Conservation (phyloP, 2,113 vertebrate genomes). For the Herpetotheres cachinnans region DNA sequence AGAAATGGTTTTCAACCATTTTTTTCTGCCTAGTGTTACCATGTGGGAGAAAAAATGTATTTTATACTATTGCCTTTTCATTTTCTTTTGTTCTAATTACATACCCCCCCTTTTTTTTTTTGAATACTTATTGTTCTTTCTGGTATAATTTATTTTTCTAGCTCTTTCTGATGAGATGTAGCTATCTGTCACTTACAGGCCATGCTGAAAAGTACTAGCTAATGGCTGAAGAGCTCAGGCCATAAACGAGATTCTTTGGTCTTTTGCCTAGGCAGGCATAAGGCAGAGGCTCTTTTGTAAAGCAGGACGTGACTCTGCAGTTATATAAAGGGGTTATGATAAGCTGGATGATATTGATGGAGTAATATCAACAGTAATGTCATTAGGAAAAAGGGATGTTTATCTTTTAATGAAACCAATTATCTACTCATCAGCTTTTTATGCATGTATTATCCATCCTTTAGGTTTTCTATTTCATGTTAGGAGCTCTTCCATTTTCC, state of each 20-base stretch:
- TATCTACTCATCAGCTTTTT: neutral
- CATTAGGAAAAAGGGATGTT: neutral
- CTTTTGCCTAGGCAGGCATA: neutral
- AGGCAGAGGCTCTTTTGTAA: neutral
- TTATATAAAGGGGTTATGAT: neutral
- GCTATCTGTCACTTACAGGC: neutral
- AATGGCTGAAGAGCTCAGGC: neutral
- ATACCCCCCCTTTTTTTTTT: neutral
- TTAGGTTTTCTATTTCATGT: neutral
- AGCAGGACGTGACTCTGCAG: neutral
- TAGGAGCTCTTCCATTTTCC: neutral
- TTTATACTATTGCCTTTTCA: neutral
- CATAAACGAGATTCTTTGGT: neutral
- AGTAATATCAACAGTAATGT: neutral
- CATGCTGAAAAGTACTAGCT: neutral
- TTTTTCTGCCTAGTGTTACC: neutral
- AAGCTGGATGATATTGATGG: neutral
- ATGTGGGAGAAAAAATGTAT: fast-evolving
- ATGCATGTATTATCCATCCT: neutral
- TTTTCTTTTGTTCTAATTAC: neutral
- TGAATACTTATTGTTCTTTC: neutral
- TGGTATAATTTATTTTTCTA: neutral
- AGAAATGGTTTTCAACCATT: neutral
- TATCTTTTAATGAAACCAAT: constrained; percentile 30
- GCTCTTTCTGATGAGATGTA: neutral